phyloP scores from a whole-genome alignment of 2,797 vertebrate species.

The Anguilla megastoma region DNA sequence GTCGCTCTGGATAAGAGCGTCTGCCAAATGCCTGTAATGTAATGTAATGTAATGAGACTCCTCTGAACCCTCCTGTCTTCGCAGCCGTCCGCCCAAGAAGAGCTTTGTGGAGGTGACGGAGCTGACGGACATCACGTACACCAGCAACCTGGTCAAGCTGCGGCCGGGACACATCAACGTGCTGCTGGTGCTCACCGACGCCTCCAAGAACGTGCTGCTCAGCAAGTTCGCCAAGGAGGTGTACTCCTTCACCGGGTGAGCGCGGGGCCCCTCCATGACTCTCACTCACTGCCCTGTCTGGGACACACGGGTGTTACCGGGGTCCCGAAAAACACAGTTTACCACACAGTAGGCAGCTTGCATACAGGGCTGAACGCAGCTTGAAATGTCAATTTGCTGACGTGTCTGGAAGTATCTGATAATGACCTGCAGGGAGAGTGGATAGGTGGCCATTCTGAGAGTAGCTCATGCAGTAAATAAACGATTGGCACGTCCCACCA shows the following conservation, averaged over 20 bases:
- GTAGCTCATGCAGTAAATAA: background rate
- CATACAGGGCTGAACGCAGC: background rate
- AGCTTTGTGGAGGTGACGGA: slow-evolving; percentile 96
- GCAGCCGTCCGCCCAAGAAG: slow-evolving; percentile 85
- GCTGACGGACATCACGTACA: slow-evolving; percentile 92
- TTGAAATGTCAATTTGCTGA: background rate
- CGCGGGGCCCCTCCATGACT: background rate
- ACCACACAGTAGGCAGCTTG: background rate
- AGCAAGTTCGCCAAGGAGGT: slow-evolving; percentile 97
- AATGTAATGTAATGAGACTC: background rate
- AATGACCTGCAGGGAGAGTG: background rate
- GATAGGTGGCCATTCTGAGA: background rate
- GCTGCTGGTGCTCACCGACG: slow-evolving; percentile 87
- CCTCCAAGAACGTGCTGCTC: slow-evolving; percentile 88
- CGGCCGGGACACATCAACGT: slow-evolving; percentile 95
- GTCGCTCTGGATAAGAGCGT: too few relatives aligned
- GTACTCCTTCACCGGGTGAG: slow-evolving; percentile 92
- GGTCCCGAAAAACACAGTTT: background rate
- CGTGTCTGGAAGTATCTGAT: background rate
- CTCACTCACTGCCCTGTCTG: background rate
- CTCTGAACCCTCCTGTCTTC: background rate
- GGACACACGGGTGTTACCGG: background rate
- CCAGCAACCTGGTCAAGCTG: slow-evolving; percentile 91
- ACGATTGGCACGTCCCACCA: background rate
- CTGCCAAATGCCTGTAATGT: too few relatives aligned